Evolutionary conservation across 1,140 invertebrate genomes (phyloP).

Genomic region (Drosophila bifasciata): DNA sequence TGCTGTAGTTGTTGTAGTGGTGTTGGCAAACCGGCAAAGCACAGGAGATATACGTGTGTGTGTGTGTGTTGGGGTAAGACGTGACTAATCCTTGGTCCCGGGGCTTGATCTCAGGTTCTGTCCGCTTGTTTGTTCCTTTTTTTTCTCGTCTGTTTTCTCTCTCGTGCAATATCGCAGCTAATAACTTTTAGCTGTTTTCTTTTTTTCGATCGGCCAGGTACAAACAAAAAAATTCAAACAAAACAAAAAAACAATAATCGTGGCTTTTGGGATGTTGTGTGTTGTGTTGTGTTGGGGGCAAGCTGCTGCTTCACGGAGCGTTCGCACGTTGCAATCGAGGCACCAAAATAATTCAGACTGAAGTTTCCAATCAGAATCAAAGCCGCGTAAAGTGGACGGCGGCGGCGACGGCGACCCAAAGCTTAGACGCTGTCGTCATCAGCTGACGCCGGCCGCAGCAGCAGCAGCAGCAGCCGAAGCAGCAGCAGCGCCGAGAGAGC

Average conservation of each 20-base stretch:
- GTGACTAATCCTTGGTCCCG: constrained; percentile 64
- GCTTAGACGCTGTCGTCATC: constrained; percentile 57
- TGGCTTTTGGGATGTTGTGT: constrained; percentile 18
- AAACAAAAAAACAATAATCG: constrained; percentile 46
- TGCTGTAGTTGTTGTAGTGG: constrained; percentile 17
- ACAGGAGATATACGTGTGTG: constrained; percentile 41
- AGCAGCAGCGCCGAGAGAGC: constrained; percentile 23
- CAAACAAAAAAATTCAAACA: constrained; percentile 55
- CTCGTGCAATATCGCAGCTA: no score
- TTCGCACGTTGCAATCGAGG: constrained; percentile 83
- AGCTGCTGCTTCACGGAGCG: constrained; percentile 54
- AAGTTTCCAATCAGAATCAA: constrained; percentile 80
- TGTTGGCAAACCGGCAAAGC: constrained; percentile 53
- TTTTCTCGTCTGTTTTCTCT: not conserved
- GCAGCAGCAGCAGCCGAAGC: constrained; percentile 18
- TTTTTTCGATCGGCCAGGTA: constrained; percentile 3
- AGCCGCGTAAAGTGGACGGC: constrained; percentile 72
- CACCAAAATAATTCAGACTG: constrained; percentile 83
- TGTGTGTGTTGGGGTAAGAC: constrained; percentile 29
- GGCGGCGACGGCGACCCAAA: constrained; percentile 30
- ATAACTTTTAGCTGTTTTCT: constrained; percentile 10
- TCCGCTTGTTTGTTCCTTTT: constrained; percentile 26
- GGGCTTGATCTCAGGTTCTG: constrained; percentile 22
- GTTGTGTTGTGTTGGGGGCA: constrained; percentile 6
- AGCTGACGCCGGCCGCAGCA: constrained; percentile 22